A percentile compares a stretch with the other conserved stretches of the same genome.
Conservation (phyloP, 2,888 invertebrate genomes). For the Anthophora plumipes region DNA sequence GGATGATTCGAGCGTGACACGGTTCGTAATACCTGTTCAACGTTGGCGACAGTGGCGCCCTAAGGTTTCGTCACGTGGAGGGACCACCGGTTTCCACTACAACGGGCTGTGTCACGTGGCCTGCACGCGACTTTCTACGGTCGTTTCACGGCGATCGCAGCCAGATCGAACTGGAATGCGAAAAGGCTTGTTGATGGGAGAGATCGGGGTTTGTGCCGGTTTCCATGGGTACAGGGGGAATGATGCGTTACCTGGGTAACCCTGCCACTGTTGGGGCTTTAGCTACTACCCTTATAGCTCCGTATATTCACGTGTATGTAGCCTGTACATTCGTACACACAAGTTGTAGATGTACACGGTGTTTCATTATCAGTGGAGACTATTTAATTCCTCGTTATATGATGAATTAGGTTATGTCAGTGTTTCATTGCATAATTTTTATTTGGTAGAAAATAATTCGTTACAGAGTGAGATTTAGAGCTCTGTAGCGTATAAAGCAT, state of each 20-base stretch:
- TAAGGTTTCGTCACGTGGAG: constrained; percentile 55
- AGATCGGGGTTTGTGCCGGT: constrained; percentile 74
- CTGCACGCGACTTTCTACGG: constrained; percentile 55
- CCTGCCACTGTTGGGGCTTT: constrained; percentile 66
- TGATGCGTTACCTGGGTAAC: constrained; percentile 81
- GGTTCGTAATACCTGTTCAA: constrained; percentile 9
- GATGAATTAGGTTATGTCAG: not conserved
- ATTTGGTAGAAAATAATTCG: too few relatives aligned
- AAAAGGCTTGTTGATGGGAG: constrained; percentile 78
- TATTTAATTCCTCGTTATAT: constrained; percentile 15
- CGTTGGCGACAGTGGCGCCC: constrained; percentile 13
- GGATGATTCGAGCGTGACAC: constrained; percentile 10
- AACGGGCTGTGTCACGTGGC: constrained; percentile 61
- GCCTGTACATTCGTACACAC: not conserved
- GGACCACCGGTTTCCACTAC: constrained; percentile 30
- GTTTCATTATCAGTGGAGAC: constrained; percentile 17
- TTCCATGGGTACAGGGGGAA: constrained; percentile 79
- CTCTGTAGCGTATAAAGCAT: too few relatives aligned
- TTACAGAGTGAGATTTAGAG: too few relatives aligned
- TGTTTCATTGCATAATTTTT: not conserved
- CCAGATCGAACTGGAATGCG: constrained; percentile 69
- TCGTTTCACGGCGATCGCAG: constrained; percentile 45
- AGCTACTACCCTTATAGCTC: constrained; percentile 53
- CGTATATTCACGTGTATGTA: not conserved
- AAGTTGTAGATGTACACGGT: not conserved